These are phyloP conservation scores for Zaprionus capensis DNA, from an alignment of 1,140 invertebrate genomes.

Conservation along the genomic window DNA sequence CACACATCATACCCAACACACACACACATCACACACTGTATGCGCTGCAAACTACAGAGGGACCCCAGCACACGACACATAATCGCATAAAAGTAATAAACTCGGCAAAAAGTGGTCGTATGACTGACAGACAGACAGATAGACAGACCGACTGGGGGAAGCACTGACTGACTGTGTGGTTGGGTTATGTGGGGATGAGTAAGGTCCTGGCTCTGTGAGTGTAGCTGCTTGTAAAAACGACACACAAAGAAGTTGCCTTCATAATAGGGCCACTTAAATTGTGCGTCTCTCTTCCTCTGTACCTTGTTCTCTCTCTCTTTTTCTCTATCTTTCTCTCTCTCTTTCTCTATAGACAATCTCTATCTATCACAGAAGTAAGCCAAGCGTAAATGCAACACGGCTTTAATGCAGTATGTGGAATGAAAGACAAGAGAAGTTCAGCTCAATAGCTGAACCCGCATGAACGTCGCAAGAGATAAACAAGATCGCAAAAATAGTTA, in stretches of 20 bases:
- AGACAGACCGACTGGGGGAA: constrained; percentile 21
- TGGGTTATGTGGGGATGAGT: constrained; percentile 5
- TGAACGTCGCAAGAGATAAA: constrained; percentile 34
- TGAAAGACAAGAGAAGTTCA: constrained; percentile 19
- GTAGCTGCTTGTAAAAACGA: constrained; percentile 27
- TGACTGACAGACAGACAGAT: constrained; percentile 48
- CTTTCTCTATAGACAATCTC: constrained; percentile 8
- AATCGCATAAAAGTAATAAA: constrained; percentile 82
- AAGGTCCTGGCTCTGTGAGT: constrained; percentile 2
- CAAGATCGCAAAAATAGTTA: constrained; percentile 20
- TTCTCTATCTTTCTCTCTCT: not conserved
- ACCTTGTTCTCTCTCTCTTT: not conserved
- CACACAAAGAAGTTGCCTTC: constrained; percentile 45
- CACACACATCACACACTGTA: not conserved
- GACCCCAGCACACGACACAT: constrained; percentile 64
- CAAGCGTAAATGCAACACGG: constrained; percentile 71
- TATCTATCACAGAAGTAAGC: constrained; percentile 40
- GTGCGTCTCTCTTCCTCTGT: constrained; percentile 13
- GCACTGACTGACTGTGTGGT: constrained; percentile 21
- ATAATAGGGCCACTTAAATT: constrained; percentile 62
- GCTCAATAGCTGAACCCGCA: constrained; percentile 29
- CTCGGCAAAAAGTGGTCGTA: constrained; percentile 68
- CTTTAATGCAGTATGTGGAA: constrained; percentile 53
- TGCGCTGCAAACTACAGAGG: not conserved
- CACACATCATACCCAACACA: constrained; percentile 41